Conservation (phyloP, 2,113 vertebrate genomes). For the Corythornis cristatus region DNA sequence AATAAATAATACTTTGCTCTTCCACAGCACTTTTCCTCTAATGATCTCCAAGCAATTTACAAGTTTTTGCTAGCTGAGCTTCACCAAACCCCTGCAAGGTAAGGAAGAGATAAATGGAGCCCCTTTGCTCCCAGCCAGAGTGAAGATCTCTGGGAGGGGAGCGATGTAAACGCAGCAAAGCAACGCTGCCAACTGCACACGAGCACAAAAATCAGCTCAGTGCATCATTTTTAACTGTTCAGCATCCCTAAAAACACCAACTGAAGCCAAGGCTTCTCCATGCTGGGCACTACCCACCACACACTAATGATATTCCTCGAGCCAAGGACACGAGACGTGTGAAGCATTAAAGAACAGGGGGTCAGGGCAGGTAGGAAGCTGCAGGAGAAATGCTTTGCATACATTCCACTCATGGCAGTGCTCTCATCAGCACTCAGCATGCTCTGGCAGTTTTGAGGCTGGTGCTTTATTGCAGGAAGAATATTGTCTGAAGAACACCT, state of each 20-base stretch:
- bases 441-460: background rate
- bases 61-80: conserved; percentile 38
- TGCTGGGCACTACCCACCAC: background rate
- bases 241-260: background rate
- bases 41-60: conserved; percentile 58
- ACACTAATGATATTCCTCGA: background rate
- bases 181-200: background rate
- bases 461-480: background rate
- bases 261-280: background rate
- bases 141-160: conserved; percentile 2
- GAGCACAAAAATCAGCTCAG: background rate
- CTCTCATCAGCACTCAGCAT: background rate
- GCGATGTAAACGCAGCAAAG: background rate
- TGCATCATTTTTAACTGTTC: background rate
- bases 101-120: conserved; percentile 28
- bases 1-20: conserved; percentile 63
- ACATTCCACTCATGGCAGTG: background rate
- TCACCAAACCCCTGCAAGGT: conserved; percentile 23
- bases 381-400: background rate
- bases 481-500: background rate
- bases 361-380: background rate
- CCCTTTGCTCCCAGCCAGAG: conserved; percentile 1
- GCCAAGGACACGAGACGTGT: background rate
- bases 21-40: conserved; percentile 47
- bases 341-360: background rate